Base-by-base conservation (phyloP, 2,797 vertebrate species). In the Syndactyla subalaris region DNA sequence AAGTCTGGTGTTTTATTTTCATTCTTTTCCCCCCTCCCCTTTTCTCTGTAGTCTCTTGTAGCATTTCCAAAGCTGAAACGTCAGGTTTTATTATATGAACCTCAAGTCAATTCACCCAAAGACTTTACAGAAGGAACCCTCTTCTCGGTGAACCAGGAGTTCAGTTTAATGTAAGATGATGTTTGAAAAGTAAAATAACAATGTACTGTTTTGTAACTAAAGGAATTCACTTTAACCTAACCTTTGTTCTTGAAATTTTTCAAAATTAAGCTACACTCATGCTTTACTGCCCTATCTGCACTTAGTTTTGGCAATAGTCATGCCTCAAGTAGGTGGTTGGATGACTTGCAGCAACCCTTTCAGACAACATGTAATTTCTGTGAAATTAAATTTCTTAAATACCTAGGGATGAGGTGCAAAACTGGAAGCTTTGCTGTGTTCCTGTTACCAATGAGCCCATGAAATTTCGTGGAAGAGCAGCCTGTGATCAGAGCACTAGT, bases 111-210 rank as follows among this genome's bases (percentile, higher is more conserved):
- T 95, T 99, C 99, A 67, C 99, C 99, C 97, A 99, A 99, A 99
- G 99, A 99, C 98, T 99, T 99, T 93, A 98, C 99, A 84, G 99
- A 99, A 97, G 99, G 99, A 97, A 99, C 99, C 14, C 97, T 99
- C 95, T 99, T 99, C 98, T 99, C 98, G 70, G 99, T 99, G 97
- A 99, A 99, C 98, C 99, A 99, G 98, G 99, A 99, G 91, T 99
- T 99, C 98, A 99, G 99, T 87, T 98, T 99, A 97, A 99, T 99
- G 99, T 99, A 98, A 98, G 99, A 96, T 78, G 48, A 96, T 96
- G 63, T 70, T 97, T 95, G 76, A 95, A 97, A 97, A 92, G 74
- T 89, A 88, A 97, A 96, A 94, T 91, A 83, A 70, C 19, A 68
- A 83, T 95, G 72, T 95, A 73, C 85, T 91, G 38, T 76, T 89